A percentile compares a stretch with the other conserved stretches of the same genome.
phyloP scores from a whole-genome alignment of 2,113 vertebrate genomes.

The Micromys minutus region DNA sequence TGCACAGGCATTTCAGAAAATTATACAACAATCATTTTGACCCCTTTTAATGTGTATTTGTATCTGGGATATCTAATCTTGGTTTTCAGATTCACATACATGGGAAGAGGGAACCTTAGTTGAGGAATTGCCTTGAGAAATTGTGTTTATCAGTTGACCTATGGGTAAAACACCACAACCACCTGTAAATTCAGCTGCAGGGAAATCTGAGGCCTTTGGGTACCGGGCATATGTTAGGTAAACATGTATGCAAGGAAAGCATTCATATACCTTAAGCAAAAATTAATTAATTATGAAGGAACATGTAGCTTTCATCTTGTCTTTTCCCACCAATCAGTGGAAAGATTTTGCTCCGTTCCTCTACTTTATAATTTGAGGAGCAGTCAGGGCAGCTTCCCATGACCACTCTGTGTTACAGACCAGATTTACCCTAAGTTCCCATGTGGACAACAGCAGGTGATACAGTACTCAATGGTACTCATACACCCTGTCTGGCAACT shows the following conservation, averaged over 20 bases:
- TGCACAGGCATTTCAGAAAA: neutral
- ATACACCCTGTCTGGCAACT: neutral
- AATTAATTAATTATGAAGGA: neutral
- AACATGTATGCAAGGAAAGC: neutral
- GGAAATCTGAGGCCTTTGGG: neutral
- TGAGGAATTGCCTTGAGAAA: neutral
- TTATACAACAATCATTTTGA: neutral
- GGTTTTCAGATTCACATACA: neutral
- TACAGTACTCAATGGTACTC: fast-evolving
- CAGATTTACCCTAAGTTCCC: neutral
- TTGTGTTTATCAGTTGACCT: too few species aligned
- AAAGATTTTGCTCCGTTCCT: neutral
- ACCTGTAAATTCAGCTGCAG: neutral
- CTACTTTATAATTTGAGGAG: neutral
- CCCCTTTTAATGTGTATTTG: neutral
- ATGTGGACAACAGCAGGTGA: too few species aligned
- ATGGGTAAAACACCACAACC: neutral
- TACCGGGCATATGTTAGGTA: too few species aligned
- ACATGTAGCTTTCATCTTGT: neutral
- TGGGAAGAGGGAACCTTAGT: neutral
- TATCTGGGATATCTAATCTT: neutral
- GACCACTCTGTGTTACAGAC: neutral
- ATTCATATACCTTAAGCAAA: too few species aligned
- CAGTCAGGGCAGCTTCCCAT: neutral
- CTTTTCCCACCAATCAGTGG: neutral